Conservation (phyloP, 2,888 invertebrate genomes). For the Anagyrus pseudococci region DNA sequence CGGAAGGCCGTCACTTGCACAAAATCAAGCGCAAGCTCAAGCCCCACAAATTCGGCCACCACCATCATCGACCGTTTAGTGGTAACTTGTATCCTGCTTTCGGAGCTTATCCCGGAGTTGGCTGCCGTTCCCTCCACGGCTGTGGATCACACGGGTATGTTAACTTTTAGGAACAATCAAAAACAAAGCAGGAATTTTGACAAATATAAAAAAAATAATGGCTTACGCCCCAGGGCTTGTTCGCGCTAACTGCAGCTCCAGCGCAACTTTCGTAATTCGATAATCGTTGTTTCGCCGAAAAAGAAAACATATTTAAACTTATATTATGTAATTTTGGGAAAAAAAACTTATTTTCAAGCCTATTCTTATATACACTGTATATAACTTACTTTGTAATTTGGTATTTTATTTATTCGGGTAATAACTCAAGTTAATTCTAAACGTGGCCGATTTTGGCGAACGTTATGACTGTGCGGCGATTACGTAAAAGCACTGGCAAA, state of each 20-base stretch:
- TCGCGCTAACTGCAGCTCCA: not conserved
- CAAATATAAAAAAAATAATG: no score
- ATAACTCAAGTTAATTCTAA: no score
- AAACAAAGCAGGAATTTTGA: no score
- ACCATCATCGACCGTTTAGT: not conserved
- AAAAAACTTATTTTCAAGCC: no score
- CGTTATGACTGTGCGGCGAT: no score
- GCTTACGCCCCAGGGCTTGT: not conserved
- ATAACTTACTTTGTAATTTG: no score
- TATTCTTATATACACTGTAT: no score
- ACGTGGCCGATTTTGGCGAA: no score
- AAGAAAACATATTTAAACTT: not conserved
- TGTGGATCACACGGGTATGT: not conserved
- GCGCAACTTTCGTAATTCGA: not conserved
- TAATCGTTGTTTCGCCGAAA: not conserved
- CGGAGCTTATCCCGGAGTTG: not conserved
- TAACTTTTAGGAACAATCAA: not conserved
- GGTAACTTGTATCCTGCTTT: not conserved
- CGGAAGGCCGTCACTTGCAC: not conserved
- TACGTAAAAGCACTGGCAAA: no score
- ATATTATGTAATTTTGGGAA: no score
- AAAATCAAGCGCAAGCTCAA: slow-evolving; percentile 1
- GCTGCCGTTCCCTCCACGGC: not conserved
- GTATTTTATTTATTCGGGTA: no score
- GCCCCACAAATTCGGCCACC: not conserved